Evolutionary conservation across 2,888 invertebrate genomes (phyloP), one percentile per base, ranked within the genome.

Genomic region (Leucania comma): DNA sequence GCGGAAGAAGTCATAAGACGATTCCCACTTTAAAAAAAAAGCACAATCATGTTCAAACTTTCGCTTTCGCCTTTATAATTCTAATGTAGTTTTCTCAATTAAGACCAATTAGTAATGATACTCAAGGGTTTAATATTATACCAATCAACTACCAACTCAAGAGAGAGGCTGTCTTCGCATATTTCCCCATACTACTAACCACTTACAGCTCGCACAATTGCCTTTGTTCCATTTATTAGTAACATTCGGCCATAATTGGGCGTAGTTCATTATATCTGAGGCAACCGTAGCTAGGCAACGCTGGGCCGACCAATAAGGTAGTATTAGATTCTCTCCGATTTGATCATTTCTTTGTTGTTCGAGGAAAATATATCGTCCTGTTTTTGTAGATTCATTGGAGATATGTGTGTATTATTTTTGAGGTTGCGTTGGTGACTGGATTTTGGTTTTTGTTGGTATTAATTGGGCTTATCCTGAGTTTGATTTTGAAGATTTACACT

Each of bases 181-280:
- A 46, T 56, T 20, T 56, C 8, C n/a, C 2, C n/a, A 12, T 42
- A 50, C 38, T 20, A n/a, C 10, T 17, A 48, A 32, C 54, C 32
- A 57, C 53, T 73, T 72, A 76, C 76, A 51, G 59, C 63, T 62
- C 35, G 26, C 24, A 81, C 64, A 74, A 83, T 81, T 69, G 48
- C 71, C 54, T 83, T 72, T 62, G 68, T 81, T 71, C 58, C 64
- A 54, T 83, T 73, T 75, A 83, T 71, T 67, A 60, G 63, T 63
- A 46, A 57, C 63, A 59, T 61, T 62, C 48, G 54, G 29, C 48
- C 54, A 69, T 81, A 77, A 81, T 74, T 69, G 68, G 67, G 54
- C 29, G 42, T 2, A 65, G 71, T 83, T 83, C 83, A 81, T 81
- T 81, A 73, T 73, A 71, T 71, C 51, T 57, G 38, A 26, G 63